Evolutionary conservation across 2,888 invertebrate species (phyloP).

Genomic region (Stenodema calcarata): DNA sequence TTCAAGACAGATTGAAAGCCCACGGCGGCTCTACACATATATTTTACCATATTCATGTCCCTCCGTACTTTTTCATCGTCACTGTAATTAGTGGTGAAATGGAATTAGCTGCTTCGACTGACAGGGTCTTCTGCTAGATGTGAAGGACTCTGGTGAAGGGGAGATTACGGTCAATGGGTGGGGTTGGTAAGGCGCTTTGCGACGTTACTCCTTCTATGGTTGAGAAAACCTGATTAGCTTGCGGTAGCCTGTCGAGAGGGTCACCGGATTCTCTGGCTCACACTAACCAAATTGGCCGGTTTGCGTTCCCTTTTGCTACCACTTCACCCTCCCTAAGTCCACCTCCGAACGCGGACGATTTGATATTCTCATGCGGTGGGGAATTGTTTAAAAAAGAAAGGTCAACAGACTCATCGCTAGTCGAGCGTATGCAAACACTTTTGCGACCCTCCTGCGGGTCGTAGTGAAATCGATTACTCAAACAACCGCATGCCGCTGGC

Average conservation of each 20-base stretch:
- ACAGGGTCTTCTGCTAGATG: background rate
- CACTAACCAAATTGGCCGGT: constrained; percentile 19
- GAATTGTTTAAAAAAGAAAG: background rate
- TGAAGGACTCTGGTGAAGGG: background rate
- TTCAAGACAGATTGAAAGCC: no score
- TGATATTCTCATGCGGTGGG: background rate
- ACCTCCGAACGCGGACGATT: background rate
- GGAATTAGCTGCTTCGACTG: no score
- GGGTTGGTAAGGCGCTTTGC: constrained; percentile 14
- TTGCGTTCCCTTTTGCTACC: constrained; percentile 1
- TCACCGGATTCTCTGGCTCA: background rate
- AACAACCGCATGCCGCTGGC: background rate
- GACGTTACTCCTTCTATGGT: background rate
- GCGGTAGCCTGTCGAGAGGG: constrained; percentile 16
- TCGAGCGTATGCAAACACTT: background rate
- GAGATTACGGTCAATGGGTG: constrained; percentile 6
- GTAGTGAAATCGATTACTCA: background rate
- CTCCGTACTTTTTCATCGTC: no score
- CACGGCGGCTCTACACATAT: no score
- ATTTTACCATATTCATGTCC: no score
- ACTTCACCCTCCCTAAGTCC: background rate
- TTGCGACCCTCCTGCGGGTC: background rate
- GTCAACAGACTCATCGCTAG: background rate
- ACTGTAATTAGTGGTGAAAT: no score
- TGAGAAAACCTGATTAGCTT: constrained; percentile 24